phyloP scores from a whole-genome alignment of 2,888 invertebrate genomes.

The Acholoe squamosa region DNA sequence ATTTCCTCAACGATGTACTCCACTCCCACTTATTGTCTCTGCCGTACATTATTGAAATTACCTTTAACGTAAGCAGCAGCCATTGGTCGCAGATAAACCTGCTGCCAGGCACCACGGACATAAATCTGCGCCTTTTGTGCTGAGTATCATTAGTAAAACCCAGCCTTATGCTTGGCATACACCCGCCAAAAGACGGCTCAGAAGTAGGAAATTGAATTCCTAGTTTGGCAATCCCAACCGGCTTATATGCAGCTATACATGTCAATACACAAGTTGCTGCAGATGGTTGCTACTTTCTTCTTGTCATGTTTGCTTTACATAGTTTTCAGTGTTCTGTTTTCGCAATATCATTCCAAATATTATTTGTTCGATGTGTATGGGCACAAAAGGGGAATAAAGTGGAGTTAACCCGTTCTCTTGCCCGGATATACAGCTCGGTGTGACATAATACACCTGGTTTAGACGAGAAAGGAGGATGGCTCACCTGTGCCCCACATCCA shows the following conservation, averaged over 20 bases:
- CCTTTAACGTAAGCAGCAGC: background rate
- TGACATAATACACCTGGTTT: background rate
- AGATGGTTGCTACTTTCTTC: background rate
- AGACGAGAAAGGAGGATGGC: background rate
- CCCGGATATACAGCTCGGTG: background rate
- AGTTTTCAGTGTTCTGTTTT: slow-evolving; percentile 45
- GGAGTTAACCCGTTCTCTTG: background rate
- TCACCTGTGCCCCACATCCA: slow-evolving; percentile 27
- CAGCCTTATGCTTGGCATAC: background rate
- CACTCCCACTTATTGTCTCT: slow-evolving; percentile 1
- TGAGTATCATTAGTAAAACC: slow-evolving; percentile 16
- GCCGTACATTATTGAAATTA: slow-evolving; percentile 24
- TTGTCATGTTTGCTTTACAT: slow-evolving; percentile 48
- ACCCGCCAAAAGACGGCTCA: background rate
- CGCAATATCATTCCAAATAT: slow-evolving; percentile 53
- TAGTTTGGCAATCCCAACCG: background rate
- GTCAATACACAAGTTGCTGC: background rate
- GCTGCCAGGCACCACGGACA: background rate
- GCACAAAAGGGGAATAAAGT: background rate
- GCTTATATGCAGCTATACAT: slow-evolving; percentile 6
- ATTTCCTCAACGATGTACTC: background rate
- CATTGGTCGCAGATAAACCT: background rate
- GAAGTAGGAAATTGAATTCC: slow-evolving; percentile 53
- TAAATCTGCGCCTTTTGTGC: background rate
- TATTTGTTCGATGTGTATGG: background rate